These are phyloP conservation scores for Hemithea aestivaria DNA, from an alignment of 2,888 invertebrate species.

Conservation along the genomic window DNA sequence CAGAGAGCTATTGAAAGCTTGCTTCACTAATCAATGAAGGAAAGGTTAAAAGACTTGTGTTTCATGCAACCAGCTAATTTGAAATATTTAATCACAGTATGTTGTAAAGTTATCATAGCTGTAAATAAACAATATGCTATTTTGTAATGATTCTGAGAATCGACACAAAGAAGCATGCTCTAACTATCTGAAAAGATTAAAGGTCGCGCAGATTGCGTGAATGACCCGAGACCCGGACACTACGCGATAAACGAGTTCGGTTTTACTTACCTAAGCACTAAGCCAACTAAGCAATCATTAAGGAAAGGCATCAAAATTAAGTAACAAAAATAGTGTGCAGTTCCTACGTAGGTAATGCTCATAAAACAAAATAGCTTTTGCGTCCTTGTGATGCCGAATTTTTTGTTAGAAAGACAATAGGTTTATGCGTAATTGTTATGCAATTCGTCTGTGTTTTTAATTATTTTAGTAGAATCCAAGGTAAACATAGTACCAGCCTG, in stretches of 20 bases:
- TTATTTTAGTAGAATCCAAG: no score
- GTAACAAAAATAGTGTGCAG: no score
- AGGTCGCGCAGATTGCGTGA: conserved; percentile 69
- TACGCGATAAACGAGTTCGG: conserved; percentile 53
- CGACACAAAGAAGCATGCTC: conserved; percentile 62
- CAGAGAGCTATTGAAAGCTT: conserved; percentile 28
- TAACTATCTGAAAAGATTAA: conserved; percentile 70
- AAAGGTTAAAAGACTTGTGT: conserved; percentile 17
- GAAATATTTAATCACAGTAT: neutral
- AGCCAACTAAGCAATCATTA: no score
- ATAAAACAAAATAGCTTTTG: no score
- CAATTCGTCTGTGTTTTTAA: no score
- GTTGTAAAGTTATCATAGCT: conserved; percentile 24
- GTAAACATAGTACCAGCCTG: no score
- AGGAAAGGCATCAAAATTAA: no score
- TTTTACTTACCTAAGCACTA: conserved; percentile 30
- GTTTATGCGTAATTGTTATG: no score
- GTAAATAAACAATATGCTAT: conserved; percentile 52
- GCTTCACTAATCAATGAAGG: conserved; percentile 7
- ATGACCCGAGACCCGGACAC: conserved; percentile 71
- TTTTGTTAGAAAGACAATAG: no score
- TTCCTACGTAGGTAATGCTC: no score
- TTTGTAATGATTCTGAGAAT: conserved; percentile 59
- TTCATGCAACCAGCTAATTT: conserved; percentile 3
- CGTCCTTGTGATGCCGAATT: no score